These are phyloP conservation scores for Aphis craccivora DNA, from an alignment of 1,140 invertebrate genomes.

Conservation along the genomic window DNA sequence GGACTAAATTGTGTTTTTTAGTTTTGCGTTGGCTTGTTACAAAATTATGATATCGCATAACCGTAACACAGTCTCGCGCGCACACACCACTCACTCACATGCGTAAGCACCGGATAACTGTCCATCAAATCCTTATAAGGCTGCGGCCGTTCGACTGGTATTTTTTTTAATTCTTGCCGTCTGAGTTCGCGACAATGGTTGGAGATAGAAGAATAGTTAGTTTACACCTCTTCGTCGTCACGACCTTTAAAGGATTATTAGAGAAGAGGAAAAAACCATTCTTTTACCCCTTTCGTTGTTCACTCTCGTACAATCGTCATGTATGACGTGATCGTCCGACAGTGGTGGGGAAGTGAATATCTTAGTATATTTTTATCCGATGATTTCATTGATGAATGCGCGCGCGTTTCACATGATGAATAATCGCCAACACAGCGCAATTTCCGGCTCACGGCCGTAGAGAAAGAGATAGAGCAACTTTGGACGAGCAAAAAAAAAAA, in stretches of 20 bases:
- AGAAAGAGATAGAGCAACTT: neutral
- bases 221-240: conserved; percentile 34
- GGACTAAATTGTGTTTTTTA: neutral
- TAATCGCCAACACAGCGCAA: neutral
- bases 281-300: neutral
- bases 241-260: neutral
- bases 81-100: neutral
- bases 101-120: conserved; percentile 48
- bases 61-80: neutral
- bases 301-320: neutral
- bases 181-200: neutral
- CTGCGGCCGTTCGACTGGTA: conserved; percentile 9
- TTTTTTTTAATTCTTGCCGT: neutral
- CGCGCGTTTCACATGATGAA: neutral
- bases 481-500: neutral
- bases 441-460: neutral
- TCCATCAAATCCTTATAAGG: conserved; percentile 56
- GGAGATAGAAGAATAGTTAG: conserved; percentile 51
- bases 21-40: neutral
- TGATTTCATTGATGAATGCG: conserved; percentile 34
- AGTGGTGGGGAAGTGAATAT: neutral
- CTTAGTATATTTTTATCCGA: conserved; percentile 28
- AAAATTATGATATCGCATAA: conserved; percentile 33
- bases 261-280: neutral
- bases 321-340: neutral